Conservation (phyloP, 2,113 vertebrate species). For the Cisticola juncidis region DNA sequence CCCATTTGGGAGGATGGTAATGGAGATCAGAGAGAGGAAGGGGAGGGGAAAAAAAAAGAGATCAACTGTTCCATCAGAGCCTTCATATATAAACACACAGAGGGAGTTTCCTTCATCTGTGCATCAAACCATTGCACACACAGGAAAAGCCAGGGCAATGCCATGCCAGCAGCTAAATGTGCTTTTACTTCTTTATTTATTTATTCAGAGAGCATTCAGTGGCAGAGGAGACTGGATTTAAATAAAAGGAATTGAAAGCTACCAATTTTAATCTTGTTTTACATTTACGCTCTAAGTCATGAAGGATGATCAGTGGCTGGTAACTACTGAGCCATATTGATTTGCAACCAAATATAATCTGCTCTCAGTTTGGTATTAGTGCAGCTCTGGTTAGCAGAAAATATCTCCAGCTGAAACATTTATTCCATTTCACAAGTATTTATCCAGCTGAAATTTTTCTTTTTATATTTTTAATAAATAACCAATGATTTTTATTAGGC, state of each 20-base stretch:
- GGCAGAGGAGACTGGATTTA: not conserved
- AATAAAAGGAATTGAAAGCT: slow-evolving; percentile 1
- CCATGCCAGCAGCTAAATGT: not conserved
- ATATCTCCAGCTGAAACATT: not conserved
- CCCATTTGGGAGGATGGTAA: not conserved
- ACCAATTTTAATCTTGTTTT: not conserved
- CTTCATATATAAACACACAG: not conserved
- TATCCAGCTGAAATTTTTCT: not conserved
- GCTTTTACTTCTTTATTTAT: not conserved
- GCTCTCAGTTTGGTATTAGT: not conserved
- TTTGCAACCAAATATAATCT: not conserved
- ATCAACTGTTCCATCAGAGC: not conserved
- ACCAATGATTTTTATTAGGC: not conserved
- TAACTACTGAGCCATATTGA: not conserved
- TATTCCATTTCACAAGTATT: not conserved
- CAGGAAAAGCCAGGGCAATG: not conserved
- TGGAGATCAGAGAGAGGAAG: not conserved
- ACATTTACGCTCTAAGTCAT: not conserved
- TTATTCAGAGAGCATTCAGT: not conserved
- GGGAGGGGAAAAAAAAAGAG: not conserved
- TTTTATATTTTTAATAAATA: not conserved
- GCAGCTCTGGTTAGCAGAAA: not conserved
- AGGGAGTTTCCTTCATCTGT: not conserved
- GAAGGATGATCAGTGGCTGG: not conserved
- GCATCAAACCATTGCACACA: not conserved